Conservation (phyloP, 2,888 invertebrate species). For the Himalopsyche japonica region DNA sequence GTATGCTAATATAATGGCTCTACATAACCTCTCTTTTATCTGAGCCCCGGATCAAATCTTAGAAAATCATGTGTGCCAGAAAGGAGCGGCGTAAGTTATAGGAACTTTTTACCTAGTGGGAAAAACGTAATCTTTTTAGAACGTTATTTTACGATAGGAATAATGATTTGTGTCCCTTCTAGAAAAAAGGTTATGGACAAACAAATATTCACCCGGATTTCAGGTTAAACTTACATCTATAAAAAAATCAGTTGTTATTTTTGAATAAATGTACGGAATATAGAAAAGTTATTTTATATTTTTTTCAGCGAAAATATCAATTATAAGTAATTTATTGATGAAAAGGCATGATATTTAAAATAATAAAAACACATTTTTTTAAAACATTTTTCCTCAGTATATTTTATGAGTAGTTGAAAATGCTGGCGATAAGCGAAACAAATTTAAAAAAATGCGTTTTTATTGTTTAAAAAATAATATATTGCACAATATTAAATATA, state of each 20-base stretch:
- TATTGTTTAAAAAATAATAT: too few species aligned
- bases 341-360: too few species aligned
- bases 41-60: slow-evolving; percentile 40
- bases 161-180: slow-evolving; percentile 8
- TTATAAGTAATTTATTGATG: too few species aligned
- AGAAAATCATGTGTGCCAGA: slow-evolving; percentile 35
- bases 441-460: too few species aligned
- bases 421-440: too few species aligned
- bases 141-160: slow-evolving; percentile 3
- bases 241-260: background rate
- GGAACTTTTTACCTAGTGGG: slow-evolving; percentile 23
- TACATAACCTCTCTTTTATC: slow-evolving; percentile 31
- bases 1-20: slow-evolving; percentile 41
- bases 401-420: too few species aligned
- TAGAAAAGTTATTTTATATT: too few species aligned
- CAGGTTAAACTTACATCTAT: background rate
- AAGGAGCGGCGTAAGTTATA: slow-evolving; percentile 31
- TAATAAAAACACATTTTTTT: too few species aligned
- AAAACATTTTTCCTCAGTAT: too few species aligned
- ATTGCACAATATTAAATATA: too few species aligned
- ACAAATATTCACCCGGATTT: background rate
- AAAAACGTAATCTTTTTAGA: slow-evolving; percentile 33
- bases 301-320: too few species aligned
- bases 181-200: background rate
- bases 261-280: background rate